Evolutionary conservation across 2,797 vertebrate genomes (phyloP), one percentile per base, ranked within the genome.

Genomic region (Sciaenops ocellatus): DNA sequence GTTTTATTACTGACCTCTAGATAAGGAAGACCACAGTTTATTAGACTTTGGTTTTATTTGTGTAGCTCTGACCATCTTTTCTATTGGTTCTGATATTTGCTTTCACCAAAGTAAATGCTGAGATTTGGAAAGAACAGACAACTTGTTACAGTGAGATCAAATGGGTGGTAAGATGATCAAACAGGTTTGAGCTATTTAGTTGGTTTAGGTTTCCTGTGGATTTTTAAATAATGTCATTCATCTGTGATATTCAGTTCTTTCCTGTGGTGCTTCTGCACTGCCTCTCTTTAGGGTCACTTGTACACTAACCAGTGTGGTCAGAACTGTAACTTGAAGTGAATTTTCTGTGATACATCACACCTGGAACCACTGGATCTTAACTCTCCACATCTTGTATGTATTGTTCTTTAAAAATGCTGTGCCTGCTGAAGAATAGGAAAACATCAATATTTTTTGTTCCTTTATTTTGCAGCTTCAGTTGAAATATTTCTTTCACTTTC

Each of bases 401-500:
- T 61, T 42, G 28, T 42, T 54, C 50, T 76, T 75, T 70, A 24
- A 60, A 75, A 80, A 69, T 15, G 34, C 38, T 65, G 57, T 26
- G 30, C 59, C 42, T 64, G 26, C 46, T 61, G 56, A 54, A 66
- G 68, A 65, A 71, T 34, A 41, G 17, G 50, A 76, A 68, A 63
- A 72, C 55, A 59, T 70, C 60, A 61, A 50, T 71, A 65, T 52
- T 72, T 50, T 34, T 46, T 26, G 24, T 64, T 77, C n/a, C 69
- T 63, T 62, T 48, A 71, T 48, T 61, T 71, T 50, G 55, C 42
- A 50, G 50, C 34, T 17, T 60, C 65, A 26, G 30, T 70, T 51
- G 24, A 61, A 75, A 56, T 63, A 46, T 71, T 24, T 79, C 44
- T 70, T 69, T 56, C 10, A 52, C 60, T 68, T 54, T 47, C 34